Evolutionary conservation across 2,113 vertebrate genomes (phyloP).

Genomic region (Mobula birostris): DNA sequence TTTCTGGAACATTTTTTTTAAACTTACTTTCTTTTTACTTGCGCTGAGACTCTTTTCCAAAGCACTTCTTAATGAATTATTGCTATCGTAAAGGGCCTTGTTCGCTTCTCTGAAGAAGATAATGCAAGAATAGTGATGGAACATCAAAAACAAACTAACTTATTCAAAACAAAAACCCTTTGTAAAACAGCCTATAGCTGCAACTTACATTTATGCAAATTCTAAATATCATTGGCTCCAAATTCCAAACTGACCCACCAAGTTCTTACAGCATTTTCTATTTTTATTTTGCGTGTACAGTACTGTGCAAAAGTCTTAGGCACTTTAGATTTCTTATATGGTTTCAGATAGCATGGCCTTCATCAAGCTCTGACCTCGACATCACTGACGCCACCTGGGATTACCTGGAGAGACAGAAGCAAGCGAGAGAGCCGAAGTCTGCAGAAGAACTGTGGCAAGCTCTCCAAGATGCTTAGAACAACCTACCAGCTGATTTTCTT

Average conservation of each 20-base stretch:
- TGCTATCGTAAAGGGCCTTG: constrained; percentile 60
- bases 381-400: too few relatives aligned
- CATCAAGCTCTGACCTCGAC: too few relatives aligned
- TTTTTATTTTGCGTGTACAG: neutral
- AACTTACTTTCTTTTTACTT: constrained; percentile 50
- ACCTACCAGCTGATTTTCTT: too few relatives aligned
- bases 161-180: neutral
- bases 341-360: too few relatives aligned
- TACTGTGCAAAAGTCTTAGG: too few relatives aligned
- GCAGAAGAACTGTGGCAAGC: too few relatives aligned
- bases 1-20: neutral
- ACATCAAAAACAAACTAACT: neutral
- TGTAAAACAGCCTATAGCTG: neutral
- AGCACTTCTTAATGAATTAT: constrained; percentile 52
- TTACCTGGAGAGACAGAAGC: too few relatives aligned
- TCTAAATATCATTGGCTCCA: neutral
- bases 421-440: too few relatives aligned
- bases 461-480: too few relatives aligned
- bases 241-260: neutral
- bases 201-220: neutral
- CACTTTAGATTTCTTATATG: too few relatives aligned
- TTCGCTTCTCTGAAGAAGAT: constrained; percentile 51
- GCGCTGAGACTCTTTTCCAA: constrained; percentile 42
- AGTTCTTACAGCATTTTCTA: neutral
- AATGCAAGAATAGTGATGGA: neutral